These are phyloP conservation scores for Sternotherus odoratus DNA, from an alignment of 2,797 vertebrate genomes.

Conservation along the genomic window DNA sequence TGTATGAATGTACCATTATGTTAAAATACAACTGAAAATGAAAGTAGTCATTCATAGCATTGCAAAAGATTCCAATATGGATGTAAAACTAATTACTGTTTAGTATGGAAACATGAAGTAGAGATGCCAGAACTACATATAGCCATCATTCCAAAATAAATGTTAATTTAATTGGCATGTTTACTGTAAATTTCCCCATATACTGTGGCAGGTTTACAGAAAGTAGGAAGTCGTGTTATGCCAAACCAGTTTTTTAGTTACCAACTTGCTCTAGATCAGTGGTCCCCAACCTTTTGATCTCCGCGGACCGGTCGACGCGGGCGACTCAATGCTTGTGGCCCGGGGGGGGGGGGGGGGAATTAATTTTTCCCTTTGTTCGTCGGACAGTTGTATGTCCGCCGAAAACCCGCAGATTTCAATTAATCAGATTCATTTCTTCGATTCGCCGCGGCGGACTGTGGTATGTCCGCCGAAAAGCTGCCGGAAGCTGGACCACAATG, in stretches of 20 bases:
- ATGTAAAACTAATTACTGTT: background rate
- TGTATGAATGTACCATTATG: background rate
- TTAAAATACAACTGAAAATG: background rate
- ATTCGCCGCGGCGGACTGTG: too few species aligned
- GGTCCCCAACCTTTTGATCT: too few species aligned
- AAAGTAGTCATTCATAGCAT: accelerated
- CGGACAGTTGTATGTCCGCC: too few species aligned
- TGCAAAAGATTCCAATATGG: background rate
- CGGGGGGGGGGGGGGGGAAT: too few species aligned
- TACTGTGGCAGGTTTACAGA: background rate
- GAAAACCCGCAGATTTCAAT: too few species aligned
- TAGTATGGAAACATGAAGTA: too few species aligned
- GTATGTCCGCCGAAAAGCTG: too few species aligned
- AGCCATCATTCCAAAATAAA: background rate
- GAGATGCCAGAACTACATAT: background rate
- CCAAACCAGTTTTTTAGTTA: background rate
- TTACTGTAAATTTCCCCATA: background rate
- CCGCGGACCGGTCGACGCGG: too few species aligned
- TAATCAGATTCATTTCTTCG: too few species aligned
- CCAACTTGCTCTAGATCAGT: background rate
- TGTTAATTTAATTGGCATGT: background rate
- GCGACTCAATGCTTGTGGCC: too few species aligned
- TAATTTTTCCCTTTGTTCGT: too few species aligned
- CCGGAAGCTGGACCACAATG: too few species aligned
- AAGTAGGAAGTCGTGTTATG: background rate